phyloP scores from a whole-genome alignment of 2,797 vertebrate genomes.

The Lycodopsis pacificus region DNA sequence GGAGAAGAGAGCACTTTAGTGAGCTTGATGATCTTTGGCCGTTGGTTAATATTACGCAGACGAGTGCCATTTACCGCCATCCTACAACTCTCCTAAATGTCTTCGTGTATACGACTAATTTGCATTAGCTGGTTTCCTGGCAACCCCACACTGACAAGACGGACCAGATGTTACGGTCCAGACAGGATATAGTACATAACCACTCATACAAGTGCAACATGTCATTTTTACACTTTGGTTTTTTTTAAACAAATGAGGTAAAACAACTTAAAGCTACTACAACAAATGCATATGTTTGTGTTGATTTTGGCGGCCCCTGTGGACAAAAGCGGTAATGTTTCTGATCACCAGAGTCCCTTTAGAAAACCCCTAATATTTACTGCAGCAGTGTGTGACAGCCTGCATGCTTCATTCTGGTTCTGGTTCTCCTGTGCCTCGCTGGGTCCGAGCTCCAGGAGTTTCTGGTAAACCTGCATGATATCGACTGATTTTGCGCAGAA shows the following conservation, averaged over 20 bases:
- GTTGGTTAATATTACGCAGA: background rate
- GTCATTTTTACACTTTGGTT: background rate
- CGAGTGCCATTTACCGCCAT: background rate
- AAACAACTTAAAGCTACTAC: background rate
- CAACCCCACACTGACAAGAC: background rate
- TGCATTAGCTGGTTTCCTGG: background rate
- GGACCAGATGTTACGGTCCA: background rate
- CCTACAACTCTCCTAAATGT: background rate
- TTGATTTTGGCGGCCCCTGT: background rate
- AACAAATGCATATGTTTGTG: background rate
- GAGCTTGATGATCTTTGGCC: slow-evolving; percentile 11
- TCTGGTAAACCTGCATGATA: too few species aligned
- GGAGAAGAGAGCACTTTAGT: background rate
- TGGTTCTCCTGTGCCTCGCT: too few species aligned
- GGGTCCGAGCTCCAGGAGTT: too few species aligned
- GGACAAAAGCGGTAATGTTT: background rate
- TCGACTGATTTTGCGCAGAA: too few species aligned
- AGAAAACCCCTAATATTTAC: background rate
- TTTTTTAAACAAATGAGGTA: background rate
- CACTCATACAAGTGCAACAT: background rate
- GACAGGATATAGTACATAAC: background rate
- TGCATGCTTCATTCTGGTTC: too few species aligned
- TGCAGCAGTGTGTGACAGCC: too few species aligned
- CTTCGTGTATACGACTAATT: background rate
- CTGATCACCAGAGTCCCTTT: background rate